Conservation (phyloP, 1,140 invertebrate genomes). For the Trypoxylus dichotomus region DNA sequence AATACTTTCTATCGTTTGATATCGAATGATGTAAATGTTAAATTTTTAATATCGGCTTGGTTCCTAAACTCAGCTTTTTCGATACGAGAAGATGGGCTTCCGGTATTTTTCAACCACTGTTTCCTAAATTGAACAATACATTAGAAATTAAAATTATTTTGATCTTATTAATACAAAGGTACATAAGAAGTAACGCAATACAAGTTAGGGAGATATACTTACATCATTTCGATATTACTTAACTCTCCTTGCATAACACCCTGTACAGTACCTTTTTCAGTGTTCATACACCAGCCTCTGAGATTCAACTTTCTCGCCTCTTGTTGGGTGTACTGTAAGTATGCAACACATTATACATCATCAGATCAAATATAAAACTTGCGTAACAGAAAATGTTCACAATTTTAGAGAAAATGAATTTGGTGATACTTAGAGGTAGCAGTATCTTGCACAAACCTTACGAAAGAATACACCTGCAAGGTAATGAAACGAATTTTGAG, state of each 20-base stretch:
- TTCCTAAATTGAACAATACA: constrained; percentile 60
- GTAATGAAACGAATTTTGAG: background rate
- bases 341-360: constrained; percentile 22
- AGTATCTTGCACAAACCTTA: constrained; percentile 55
- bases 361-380: background rate
- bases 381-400: background rate
- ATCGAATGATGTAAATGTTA: constrained; percentile 53
- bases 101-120: constrained; percentile 66
- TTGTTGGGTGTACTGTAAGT: constrained; percentile 62
- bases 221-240: constrained; percentile 69
- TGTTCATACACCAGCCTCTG: constrained; percentile 79
- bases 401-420: background rate
- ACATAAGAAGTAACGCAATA: background rate
- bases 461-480: constrained; percentile 64
- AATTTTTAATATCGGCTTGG: constrained; percentile 57
- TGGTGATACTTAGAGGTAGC: background rate
- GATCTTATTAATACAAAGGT: no score
- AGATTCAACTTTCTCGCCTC: constrained; percentile 66
- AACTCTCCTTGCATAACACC: constrained; percentile 69
- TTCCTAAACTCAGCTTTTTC: constrained; percentile 68
- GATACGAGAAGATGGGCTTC: constrained; percentile 70
- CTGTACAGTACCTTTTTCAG: constrained; percentile 67
- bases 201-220: constrained; percentile 45
- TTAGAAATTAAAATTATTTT: background rate
- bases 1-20: constrained; percentile 42